Evolutionary conservation across 2,113 vertebrate species (phyloP), one percentile per base, ranked within the genome.

Genomic region (Dipodomys ordii): DNA sequence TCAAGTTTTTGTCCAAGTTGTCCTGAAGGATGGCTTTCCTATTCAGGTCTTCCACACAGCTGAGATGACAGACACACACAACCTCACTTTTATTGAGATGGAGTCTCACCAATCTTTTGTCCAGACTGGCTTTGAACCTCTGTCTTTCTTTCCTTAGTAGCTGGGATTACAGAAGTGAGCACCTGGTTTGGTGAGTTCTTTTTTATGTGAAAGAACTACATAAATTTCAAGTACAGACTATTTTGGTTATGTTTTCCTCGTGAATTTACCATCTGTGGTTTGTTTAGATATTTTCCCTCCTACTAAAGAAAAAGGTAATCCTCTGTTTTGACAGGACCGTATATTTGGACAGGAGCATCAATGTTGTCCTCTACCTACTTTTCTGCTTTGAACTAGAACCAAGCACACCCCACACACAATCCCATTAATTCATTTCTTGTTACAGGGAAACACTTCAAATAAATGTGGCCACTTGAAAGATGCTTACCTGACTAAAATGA

Each of bases 401-500:
- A 92, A 87, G 44, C 49, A 77, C 64, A 93, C 71, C 28, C 69
- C 76, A 64, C 87, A 87, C 60, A 89, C 77, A 68, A 96, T 90
- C 87, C 88, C 91, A 69, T 79, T 91, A 20, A 95, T 88, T 78
- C 94, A 80, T 92, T 85, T 87, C 53, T 79, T 62, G 64, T 90
- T 74, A 49, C 57, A 60, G 53, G 53, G 79, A 91, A 95, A 90
- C 1, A 22, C 62, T 76, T 46, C 88, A 92, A 83, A 92, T 92
- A 91, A 90, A 93, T 68, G 64, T 69, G 80, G 46, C 64, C 35
- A 81, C 35, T 79, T 96, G 73, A 85, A 90, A 96, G 64, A 83
- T 69, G 27, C 46, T 88, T 88, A 92, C 87, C 89, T n/a, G 94
- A 87, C 72, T 60, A 76, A 94, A 77, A 46, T 49, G 65, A 65